These are phyloP conservation scores for Teleiodes luculella DNA, from an alignment of 2,888 invertebrate genomes.

Conservation along the genomic window DNA sequence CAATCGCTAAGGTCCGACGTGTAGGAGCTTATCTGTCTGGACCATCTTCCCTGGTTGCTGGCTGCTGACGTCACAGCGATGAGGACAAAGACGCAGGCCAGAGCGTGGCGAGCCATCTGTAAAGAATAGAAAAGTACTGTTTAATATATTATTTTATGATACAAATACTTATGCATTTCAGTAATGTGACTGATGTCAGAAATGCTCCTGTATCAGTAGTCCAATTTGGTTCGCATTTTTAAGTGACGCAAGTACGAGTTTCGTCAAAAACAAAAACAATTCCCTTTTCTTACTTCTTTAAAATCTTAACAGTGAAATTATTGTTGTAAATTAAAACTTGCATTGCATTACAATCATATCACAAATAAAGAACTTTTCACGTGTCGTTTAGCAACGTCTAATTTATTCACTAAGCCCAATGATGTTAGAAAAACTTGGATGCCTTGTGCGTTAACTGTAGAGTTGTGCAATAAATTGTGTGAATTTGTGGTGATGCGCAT, in stretches of 20 bases:
- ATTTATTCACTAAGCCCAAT: background rate
- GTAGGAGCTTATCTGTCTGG: slow-evolving; percentile 70
- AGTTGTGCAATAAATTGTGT: background rate
- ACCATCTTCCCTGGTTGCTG: slow-evolving; percentile 64
- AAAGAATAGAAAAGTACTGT: slow-evolving; percentile 28
- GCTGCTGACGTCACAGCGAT: slow-evolving; percentile 43
- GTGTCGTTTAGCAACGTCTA: background rate
- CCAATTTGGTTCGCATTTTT: too few relatives aligned
- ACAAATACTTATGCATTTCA: background rate
- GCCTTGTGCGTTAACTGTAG: too few relatives aligned
- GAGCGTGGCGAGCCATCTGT: slow-evolving; percentile 61
- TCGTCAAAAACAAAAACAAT: too few relatives aligned
- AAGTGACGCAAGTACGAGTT: too few relatives aligned
- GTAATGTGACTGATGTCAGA: background rate
- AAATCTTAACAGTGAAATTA: too few relatives aligned
- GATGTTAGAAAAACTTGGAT: background rate
- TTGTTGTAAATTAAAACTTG: too few relatives aligned
- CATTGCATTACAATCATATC: too few relatives aligned
- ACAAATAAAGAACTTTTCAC: too few relatives aligned
- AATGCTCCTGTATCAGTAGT: too few relatives aligned
- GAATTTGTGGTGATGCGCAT: slow-evolving; percentile 7
- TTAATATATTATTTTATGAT: background rate
- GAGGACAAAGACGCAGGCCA: slow-evolving; percentile 47
- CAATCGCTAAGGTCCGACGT: slow-evolving; percentile 69
- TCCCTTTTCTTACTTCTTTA: too few relatives aligned